Conservation (phyloP, 2,888 invertebrate species). For the Lasioglossum zephyrum region DNA sequence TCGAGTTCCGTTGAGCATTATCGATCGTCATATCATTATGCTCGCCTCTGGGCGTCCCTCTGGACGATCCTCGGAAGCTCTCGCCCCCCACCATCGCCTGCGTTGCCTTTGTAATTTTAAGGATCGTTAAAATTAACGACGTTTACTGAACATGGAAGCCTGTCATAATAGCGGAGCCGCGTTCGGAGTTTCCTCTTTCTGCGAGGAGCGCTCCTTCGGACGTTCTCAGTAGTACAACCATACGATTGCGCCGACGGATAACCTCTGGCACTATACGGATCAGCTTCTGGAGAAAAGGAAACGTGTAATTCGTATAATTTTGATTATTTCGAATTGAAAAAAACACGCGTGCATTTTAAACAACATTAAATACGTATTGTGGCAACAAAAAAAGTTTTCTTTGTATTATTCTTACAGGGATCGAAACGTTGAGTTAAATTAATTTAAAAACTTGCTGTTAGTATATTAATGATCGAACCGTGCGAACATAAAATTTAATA, state of each 20-base stretch:
- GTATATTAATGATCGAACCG: no score
- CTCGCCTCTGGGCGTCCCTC: slow-evolving; percentile 25
- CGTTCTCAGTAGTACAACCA: neutral
- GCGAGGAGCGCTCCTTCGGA: neutral
- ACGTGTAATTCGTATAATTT: neutral
- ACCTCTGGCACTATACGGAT: neutral
- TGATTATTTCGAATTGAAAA: neutral
- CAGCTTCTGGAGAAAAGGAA: neutral
- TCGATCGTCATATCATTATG: slow-evolving; percentile 56
- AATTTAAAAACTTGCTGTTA: no score
- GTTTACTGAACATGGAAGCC: slow-evolving; percentile 43
- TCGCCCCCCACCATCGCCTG: neutral
- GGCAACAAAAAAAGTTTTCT: no score
- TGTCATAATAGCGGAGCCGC: slow-evolving; percentile 28
- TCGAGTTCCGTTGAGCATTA: slow-evolving; percentile 40
- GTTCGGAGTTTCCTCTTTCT: slow-evolving; percentile 11
- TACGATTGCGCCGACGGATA: neutral
- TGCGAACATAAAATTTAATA: no score
- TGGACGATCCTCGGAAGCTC: slow-evolving; percentile 22
- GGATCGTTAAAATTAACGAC: slow-evolving; percentile 64
- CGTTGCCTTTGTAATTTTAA: slow-evolving; percentile 57
- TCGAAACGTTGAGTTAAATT: no score
- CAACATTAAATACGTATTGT: neutral
- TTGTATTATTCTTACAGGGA: no score
- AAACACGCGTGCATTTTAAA: neutral